Evolutionary conservation across 2,797 vertebrate genomes (phyloP), one percentile per base, ranked within the genome.

Genomic region (Enteromius fasciolatus): DNA sequence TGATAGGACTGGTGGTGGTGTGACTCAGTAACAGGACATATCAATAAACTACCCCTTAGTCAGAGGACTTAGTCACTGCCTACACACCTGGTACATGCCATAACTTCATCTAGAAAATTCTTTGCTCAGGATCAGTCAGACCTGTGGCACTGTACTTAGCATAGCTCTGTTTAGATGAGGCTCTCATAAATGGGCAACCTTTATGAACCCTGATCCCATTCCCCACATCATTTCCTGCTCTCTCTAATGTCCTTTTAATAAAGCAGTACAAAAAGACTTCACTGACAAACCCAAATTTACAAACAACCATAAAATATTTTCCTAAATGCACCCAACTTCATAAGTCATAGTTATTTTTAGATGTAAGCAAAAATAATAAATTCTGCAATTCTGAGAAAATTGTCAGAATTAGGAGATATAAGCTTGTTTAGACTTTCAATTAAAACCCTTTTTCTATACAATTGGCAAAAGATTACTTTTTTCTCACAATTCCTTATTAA

Each of bases 61-160:
- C 87, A 80, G 70, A 86, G 25, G 31, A 70, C 57, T 88, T 85
- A 88, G 78, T 88, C 83, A 86, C 50, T 76, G 81, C 84, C 85
- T 80, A 78, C 70, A 81, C 73, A 75, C 73, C 83, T 1, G 15
- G 57, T 50, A 76, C n/a, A 20, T 46, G 44, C 33, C 20, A 12
- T 52, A 54, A 28, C 50, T 33, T 67, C 9, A 69, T 68, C 23
- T 52, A 80, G 39, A 78, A 78, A 5, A 79, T 28, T 44, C 66
- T 5, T 54, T 59, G 10, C 52, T 59, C 17, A 63, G 1, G 44
- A 80, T 52, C 31, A 44, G 20, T 63, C 41, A 63, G 41, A 46
- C 36, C 5, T 3, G 25, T 9, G 28, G 36, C 23, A 25, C 54
- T 20, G 25, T 23, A 48, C 14, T 23, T 48, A 23, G 41, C 14